Conservation (phyloP, 1,140 invertebrate species). For the Drosophila nebulosa region DNA sequence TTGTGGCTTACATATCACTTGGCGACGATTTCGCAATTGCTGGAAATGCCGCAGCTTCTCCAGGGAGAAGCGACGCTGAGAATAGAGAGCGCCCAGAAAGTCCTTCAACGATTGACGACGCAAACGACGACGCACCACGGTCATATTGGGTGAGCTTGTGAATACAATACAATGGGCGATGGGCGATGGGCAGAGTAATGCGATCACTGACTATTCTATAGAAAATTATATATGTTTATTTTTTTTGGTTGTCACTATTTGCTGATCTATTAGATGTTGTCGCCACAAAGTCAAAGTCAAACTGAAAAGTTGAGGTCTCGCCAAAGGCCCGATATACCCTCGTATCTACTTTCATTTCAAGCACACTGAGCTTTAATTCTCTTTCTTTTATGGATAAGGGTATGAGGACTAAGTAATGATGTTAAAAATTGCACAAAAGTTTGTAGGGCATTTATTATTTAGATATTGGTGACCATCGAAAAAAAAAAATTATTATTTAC, state of each 20-base stretch:
- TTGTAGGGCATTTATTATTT: too few relatives aligned
- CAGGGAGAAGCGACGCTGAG: constrained; percentile 51
- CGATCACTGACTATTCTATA: background rate
- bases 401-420: background rate
- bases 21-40: constrained; percentile 38
- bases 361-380: constrained; percentile 1
- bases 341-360: constrained; percentile 46
- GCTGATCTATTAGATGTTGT: constrained; percentile 19
- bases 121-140: constrained; percentile 51
- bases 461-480: background rate
- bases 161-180: background rate
- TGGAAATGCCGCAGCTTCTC: constrained; percentile 53
- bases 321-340: constrained; percentile 37
- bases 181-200: background rate
- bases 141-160: constrained; percentile 29
- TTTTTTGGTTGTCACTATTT: background rate
- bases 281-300: constrained; percentile 47
- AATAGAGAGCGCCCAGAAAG: constrained; percentile 51
- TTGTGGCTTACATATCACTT: constrained; percentile 50
- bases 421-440: background rate
- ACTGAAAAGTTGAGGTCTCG: constrained; percentile 25
- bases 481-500: background rate
- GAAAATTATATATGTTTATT: background rate
- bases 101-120: constrained; percentile 58
- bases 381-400: background rate